Evolutionary conservation across 2,113 vertebrate species (phyloP), one percentile per base, ranked within the genome.

Genomic region (Prunella himalayana): DNA sequence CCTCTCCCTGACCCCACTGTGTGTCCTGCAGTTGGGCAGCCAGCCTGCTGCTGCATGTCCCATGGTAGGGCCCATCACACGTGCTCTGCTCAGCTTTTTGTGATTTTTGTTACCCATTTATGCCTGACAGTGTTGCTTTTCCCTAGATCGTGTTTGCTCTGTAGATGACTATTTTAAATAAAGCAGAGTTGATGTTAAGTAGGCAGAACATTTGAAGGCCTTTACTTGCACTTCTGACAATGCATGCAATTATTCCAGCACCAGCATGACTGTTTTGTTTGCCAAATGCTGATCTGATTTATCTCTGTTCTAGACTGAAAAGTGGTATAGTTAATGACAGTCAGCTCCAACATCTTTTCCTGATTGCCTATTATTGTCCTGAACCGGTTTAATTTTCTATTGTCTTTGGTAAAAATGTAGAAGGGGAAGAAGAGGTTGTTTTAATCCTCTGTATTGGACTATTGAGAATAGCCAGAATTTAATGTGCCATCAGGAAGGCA

Each of bases 331-430:
- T 53, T 88, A 51, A 88, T 56, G 77, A 70, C n/a, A 86, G 54
- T 86, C 39, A 91, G 68, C 70, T 87, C 64, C 56, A 84, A 33
- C 54, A 64, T 71, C 39, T 91, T 86, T 87, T 88, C n/a, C 20
- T 80, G 28, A 70, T 85, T 82, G 37, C 61, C 61, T 95, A 39
- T 78, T 95, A 73, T 89, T 87, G 63, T 81, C 35, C 49, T 70
- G 63, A 92, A 95, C 61, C 33, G 27, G 70, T 79, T 81, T 76
- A 53, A 69, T 85, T 91, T 84, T 91, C 60, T 86, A 35, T 82
- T 88, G 90, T 75, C 59, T 90, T 86, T 80, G 80, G 76, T 93
- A 60, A 95, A 92, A 92, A 68, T 60, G 37, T 77, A 77, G 60
- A 86, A 76, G n/a, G 33, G 21, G 47, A 93, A 85, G 72, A 81